Evolutionary conservation across 2,797 vertebrate species (phyloP).

Genomic region (Acipenser transmontanus): DNA sequence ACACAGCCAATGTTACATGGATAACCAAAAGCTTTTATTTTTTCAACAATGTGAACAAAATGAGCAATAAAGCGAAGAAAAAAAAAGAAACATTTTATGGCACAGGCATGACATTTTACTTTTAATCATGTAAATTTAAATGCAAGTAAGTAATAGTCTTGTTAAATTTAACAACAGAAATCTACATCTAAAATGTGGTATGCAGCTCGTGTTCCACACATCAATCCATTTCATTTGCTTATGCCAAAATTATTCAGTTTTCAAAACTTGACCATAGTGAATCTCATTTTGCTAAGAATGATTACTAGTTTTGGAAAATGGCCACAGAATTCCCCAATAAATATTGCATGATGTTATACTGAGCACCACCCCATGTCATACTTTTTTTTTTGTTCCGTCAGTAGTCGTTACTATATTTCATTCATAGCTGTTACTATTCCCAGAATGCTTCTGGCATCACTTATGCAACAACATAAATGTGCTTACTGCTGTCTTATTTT

Average conservation of each 20-base stretch:
- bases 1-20: not conserved
- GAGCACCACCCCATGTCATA: constrained; percentile 31
- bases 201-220: no score
- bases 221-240: not conserved
- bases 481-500: constrained; percentile 22
- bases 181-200: no score
- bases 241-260: not conserved
- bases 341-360: constrained; percentile 11
- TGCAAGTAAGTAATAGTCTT: no score
- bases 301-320: not conserved
- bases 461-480: constrained; percentile 42
- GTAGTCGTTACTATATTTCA: constrained; percentile 40
- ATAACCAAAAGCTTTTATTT: no score
- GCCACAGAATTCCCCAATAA: not conserved
- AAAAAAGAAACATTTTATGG: no score
- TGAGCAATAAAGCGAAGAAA: no score
- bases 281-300: not conserved
- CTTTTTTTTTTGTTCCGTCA: constrained; percentile 26
- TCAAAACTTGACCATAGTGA: not conserved
- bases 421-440: constrained; percentile 33
- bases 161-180: no score
- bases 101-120: no score
- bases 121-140: no score
- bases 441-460: constrained; percentile 39
- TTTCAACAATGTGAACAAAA: no score